Evolutionary conservation across 1,140 invertebrate species (phyloP).

Genomic region (Apis cerana): DNA sequence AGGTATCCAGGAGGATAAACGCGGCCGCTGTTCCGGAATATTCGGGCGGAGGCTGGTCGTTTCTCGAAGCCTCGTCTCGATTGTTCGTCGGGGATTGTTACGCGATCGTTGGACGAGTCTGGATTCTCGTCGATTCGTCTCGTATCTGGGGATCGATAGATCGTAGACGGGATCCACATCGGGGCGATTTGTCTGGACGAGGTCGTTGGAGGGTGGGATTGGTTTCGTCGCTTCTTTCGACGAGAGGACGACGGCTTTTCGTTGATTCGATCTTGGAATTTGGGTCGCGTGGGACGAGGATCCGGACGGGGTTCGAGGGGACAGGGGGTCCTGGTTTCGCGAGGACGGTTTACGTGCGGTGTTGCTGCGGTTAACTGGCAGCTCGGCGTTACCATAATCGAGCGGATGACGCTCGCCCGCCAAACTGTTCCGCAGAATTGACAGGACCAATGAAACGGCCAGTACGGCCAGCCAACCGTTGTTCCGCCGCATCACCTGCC

Average conservation of each 20-base stretch:
- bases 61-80: not conserved
- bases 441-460: slow-evolving; percentile 65
- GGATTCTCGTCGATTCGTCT: not conserved
- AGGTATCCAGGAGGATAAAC: not conserved
- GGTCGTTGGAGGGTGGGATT: too few relatives aligned
- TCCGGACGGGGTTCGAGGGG: fast-evolving
- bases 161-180: too few relatives aligned
- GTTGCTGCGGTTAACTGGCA: not conserved
- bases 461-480: slow-evolving; percentile 66
- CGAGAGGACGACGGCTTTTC: too few relatives aligned
- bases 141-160: too few relatives aligned
- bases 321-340: not conserved
- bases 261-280: not conserved
- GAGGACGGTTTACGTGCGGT: not conserved
- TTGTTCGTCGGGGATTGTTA: not conserved
- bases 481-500: slow-evolving; percentile 70
- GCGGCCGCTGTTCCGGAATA: not conserved
- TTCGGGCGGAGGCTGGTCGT: not conserved
- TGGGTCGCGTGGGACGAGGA: not conserved
- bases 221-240: too few relatives aligned
- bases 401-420: slow-evolving; percentile 18
- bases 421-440: slow-evolving; percentile 38
- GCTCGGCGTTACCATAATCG: not conserved
- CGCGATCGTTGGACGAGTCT: not conserved
- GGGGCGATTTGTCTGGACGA: too few relatives aligned